Base-by-base conservation (phyloP, 2,797 vertebrate species). In the Pseudochromis fuscus region DNA sequence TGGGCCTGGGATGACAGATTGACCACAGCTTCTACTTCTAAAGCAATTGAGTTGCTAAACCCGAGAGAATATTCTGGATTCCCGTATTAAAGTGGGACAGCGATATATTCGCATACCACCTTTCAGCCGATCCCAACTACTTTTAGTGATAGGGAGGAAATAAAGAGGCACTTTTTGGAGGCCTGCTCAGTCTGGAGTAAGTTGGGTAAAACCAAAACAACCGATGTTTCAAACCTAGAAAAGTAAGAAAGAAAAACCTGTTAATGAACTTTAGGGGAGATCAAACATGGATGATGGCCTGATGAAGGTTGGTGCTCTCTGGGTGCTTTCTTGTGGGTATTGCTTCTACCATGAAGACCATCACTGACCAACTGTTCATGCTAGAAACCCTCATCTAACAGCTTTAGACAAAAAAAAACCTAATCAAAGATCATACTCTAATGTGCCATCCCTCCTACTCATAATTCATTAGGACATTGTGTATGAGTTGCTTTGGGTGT, bases 31-130 rank as follows among this genome's bases (percentile, higher is more conserved):
- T 74, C 38, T 5, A 38, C 49, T 46, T 65, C 59, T 44, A 63
- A 56, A 77, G 79, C 78, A 45, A 72, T 11, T 59, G 46, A 62
- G 30, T 45, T 7, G 8, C 56, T 72, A 58, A 81, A 61, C 64
- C 49, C 30, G 18, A 55, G 25, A 71, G 79, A 72, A 77, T 60
- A 85, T 76, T 75, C 71, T 61, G 50, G 23, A 70, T 18, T 35
- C 46, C 48, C 44, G 56, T 16, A 28, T 62, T 66, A 1, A 30
- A 82, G 65, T 69, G 42, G 51, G 67, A n/a, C 50, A 42, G 76
- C 19, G 15, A 30, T 40, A 68, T 1, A 30, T 60, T 48, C 61
- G 30, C 19, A 55, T 16, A 35, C 11, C 5, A 6, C 13, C 4
- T 5, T 40, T 5, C 11, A 2, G 3, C 13, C 11, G n/a, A 18